Base-by-base conservation (phyloP, 2,888 invertebrate species). In the Drosophila pseudotalamancana region DNA sequence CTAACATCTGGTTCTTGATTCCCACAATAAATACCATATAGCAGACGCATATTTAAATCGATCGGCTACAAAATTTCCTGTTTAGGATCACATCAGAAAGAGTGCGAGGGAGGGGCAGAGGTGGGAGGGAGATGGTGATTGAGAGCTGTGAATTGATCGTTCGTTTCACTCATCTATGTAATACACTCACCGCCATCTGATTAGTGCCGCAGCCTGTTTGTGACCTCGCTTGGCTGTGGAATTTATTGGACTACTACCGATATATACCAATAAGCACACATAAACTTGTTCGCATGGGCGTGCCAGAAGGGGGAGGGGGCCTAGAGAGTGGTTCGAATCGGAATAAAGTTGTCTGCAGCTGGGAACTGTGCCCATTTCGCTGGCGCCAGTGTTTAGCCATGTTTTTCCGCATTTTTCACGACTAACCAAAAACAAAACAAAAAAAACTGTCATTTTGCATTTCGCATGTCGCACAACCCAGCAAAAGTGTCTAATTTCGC, bases 401-500 rank as follows among this genome's bases (percentile, higher is more conserved):
- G 81, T 65, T 77, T 72, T 82, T 82, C 87, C 81, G 81, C 87
- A 86, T 77, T 72, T 66, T 67, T 51, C 27, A 23, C 29, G 31
- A 35, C 23, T 57, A 43, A 43, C 27, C 9, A 43, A 25, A 25
- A 16, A 14, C 4, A 6, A 12, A 27, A 42, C 14, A 9, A 40
- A 29, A 40, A 71, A 75, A 63, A 72, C 55, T 86, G 84, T 79
- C 81, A 71, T 69, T 80, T 80, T 80, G 84, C 84, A 83, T 81
- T 77, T 85, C 46, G 31, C 23, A 49, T 51, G 37, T 18, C 62
- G 73, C 55, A 56, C 25, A 43, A 55, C 39, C 55, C 80, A 77
- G 80, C 80, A 82, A 83, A 79, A 77, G 88, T 88, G 80, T 84
- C 88, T 74, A 88, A 79, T 84, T 88, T 83, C 84, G 83, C 61